Evolutionary conservation across 1,140 invertebrate genomes (phyloP), one percentile per base, ranked within the genome.

Genomic region (Rhagoletis zephyria): DNA sequence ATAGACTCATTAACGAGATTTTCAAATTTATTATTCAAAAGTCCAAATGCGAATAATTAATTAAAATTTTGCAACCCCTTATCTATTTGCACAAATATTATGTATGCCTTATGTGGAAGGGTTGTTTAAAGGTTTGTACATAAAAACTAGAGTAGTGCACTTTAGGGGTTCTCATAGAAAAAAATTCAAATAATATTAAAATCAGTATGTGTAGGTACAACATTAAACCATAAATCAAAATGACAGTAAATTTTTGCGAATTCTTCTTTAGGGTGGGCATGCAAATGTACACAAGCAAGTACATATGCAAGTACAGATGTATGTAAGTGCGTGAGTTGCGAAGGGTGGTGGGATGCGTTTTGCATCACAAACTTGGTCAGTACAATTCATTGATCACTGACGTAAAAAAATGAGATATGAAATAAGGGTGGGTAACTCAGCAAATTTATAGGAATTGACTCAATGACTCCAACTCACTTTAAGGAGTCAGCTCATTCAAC

Each of bases 1-100:
- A 81, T 56, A 56, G 48, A 0, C 48, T 81, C 74, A 81, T 81
- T 81, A 81, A 81, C 1, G 48, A 19, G 74, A 56, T 59, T 19
- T 81, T 30, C 48, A 56, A 30, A n/a, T 56, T 56, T 81, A 81
- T 51, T 77, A 81, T 74, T n/a, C 74, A 14, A 81, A 81, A 81
- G 48, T 81, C 74, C 51, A 81, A 81, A 56, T 30, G 74, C 48
- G n/a, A 7, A 48, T 81, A 81, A 81, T 81, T 81, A 81, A 81
- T 81, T 42, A 48, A 9, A 56, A 81, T 59, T 56, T 56, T 56
- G n/a, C 74, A 56, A 30, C 48, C 74, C 74, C 48, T 30, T 56
- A 4, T 14, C 1, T 4, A n/a, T 7, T 14, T 30, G 1, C 61
- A 14, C n/a, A 63, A 16, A 6, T n/a, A 2, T 56, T 14, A 30